Base-by-base conservation (phyloP, 2,797 vertebrate species). In the Aulostomus chinensis region DNA sequence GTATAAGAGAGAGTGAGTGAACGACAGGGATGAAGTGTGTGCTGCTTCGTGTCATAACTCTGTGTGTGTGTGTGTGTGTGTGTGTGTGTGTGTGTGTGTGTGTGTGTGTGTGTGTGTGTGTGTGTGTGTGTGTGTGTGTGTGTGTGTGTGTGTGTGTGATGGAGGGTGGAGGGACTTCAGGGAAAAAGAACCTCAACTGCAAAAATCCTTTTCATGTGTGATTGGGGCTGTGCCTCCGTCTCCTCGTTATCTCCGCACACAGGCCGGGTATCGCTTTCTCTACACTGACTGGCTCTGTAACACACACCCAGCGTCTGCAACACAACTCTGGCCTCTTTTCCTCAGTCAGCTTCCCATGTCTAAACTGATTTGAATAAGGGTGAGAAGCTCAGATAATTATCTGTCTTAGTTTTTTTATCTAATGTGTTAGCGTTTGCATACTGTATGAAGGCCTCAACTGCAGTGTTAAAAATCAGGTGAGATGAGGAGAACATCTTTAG, bases 201-300 rank as follows among this genome's bases (percentile, higher is more conserved):
- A 66, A 64, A 85, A 81, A 76, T 61, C 63, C 55, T 70, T 84
- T 84, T 84, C 65, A 84, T 81, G 77, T 81, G 68, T 24, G 73
- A 68, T 66, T 67, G 58, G 49, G 58, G 58, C 54, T 46, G 58
- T 35, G 58, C 51, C 33, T 60, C 71, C 43, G 74, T 74, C 74
- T 84, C 66, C 71, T 66, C 25, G 52, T 84, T 86, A 87, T 87
- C 85, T 80, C 47, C 32, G 0, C 24, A 0, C 30, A 22, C 78
- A 73, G 76, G 38, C 75, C 24, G 12, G 50, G 47, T 71, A 73
- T 82, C 63, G 12, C 69, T 72, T 57, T 71, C 76, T 74, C 63
- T 25, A 51, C 16, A 5, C 69, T 9, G 50, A 41, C 55, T 46
- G 55, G 41, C 58, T 64, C 49, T 15, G 56, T 39, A 67, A 53